Evolutionary conservation across 2,888 invertebrate genomes (phyloP).

Genomic region (Athalia rosae): DNA sequence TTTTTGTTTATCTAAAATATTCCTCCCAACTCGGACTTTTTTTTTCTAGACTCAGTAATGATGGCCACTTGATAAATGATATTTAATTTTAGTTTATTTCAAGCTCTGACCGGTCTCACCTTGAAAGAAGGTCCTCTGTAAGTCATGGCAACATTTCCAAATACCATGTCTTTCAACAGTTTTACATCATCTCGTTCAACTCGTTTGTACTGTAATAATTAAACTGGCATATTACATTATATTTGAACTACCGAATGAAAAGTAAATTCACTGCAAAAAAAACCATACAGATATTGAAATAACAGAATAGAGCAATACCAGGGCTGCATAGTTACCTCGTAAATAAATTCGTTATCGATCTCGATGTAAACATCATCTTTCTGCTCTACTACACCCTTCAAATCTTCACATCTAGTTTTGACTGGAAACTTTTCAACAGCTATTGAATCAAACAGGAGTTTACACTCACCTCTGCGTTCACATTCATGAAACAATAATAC

Average conservation of each 20-base stretch:
- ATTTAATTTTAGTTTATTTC: neutral
- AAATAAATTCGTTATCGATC: slow-evolving; percentile 79
- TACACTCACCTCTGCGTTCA: slow-evolving; percentile 84
- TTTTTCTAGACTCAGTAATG: neutral
- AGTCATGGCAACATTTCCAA: slow-evolving; percentile 93
- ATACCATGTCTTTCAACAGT: slow-evolving; percentile 92
- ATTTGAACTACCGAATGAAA: neutral
- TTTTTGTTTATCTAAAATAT: neutral
- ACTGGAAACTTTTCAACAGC: slow-evolving; percentile 78
- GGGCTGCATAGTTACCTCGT: slow-evolving; percentile 76
- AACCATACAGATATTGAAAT: slow-evolving; percentile 4
- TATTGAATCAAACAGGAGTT: slow-evolving; percentile 88
- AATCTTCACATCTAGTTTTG: slow-evolving; percentile 46
- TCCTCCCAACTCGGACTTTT: neutral
- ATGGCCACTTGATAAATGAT: neutral
- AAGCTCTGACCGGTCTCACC: slow-evolving; percentile 73
- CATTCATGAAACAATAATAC: slow-evolving; percentile 90
- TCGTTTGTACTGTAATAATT: slow-evolving; percentile 75
- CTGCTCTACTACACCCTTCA: slow-evolving; percentile 46
- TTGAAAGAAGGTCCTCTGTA: slow-evolving; percentile 91
- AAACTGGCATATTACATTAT: slow-evolving; percentile 5
- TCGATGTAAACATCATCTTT: slow-evolving; percentile 71
- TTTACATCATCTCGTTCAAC: slow-evolving; percentile 77
- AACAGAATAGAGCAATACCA: neutral
- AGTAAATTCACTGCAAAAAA: slow-evolving; percentile 18